A percentile compares a stretch with the other conserved stretches of the same genome.
Evolutionary conservation across 2,888 invertebrate species (phyloP).

Genomic region (Zelleria hepariella): DNA sequence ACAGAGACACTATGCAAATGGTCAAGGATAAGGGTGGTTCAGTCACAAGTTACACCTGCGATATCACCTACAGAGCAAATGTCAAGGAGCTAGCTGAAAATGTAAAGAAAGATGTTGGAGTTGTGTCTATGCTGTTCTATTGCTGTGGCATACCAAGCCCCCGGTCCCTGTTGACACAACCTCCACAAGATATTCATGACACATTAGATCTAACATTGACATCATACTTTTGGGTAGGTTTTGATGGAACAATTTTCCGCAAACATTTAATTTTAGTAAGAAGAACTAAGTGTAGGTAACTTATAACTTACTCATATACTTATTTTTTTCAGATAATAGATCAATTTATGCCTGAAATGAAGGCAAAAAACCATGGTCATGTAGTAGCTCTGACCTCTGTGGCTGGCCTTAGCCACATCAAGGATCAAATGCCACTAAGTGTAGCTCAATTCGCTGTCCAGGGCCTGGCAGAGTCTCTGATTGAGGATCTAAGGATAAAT

Average conservation of each 20-base stretch:
- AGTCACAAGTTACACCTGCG: slow-evolving; percentile 66
- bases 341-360: slow-evolving; percentile 74
- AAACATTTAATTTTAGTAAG: too few species aligned
- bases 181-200: slow-evolving; percentile 64
- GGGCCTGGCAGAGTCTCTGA: slow-evolving; percentile 75
- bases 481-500: slow-evolving; percentile 72
- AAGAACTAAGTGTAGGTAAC: too few species aligned
- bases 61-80: slow-evolving; percentile 69
- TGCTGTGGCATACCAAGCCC: slow-evolving; percentile 77
- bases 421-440: slow-evolving; percentile 72
- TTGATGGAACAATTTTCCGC: too few species aligned
- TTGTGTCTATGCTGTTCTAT: slow-evolving; percentile 74
- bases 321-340: slow-evolving; percentile 66
- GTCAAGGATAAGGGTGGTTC: slow-evolving; percentile 59
- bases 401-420: slow-evolving; percentile 72
- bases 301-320: too few species aligned
- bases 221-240: slow-evolving; percentile 75
- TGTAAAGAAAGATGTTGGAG: slow-evolving; percentile 66
- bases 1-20: slow-evolving; percentile 57
- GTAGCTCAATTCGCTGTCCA: slow-evolving; percentile 78
- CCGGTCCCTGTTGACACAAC: slow-evolving; percentile 59
- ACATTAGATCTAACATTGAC: slow-evolving; percentile 73
- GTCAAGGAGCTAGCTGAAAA: slow-evolving; percentile 51
- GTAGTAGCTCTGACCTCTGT: slow-evolving; percentile 75
- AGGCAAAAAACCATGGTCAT: slow-evolving; percentile 70